Base-by-base conservation (phyloP, 1,140 invertebrate species). In the Pseudoatta argentina region DNA sequence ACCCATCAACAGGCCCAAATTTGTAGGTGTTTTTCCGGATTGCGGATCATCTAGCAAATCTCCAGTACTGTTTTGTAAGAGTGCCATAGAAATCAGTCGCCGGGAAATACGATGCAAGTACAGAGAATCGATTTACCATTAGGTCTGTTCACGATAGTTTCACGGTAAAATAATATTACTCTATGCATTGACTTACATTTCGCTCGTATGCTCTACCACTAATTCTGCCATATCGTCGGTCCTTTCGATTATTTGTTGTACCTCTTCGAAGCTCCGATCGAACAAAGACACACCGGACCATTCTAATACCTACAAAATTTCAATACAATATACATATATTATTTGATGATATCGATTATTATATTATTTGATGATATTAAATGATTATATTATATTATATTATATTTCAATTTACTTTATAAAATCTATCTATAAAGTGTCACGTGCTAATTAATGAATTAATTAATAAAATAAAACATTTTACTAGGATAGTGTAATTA, bases 211-310 rank as follows among this genome's bases (percentile, higher is more conserved):
- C 93, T 98, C 98, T 44, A 98, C 97, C 48, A 98, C 94, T 57
- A 99, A 94, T 93, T 98, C 98, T 1, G 98, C 98, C 73, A 97
- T 96, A 92, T 99, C 98, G 18, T 97, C 97, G 39, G 97, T 97
- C 67, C 96, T 96, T 91, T 98, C 98, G 96, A 99, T 97, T 89
- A 99, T 98, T 66, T 95, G 93, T 59, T 92, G 91, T 39, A 97
- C 97, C 94, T 99, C 98, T 93, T 99, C 98, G 93, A 98, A 99
- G 81, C 97, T 98, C 57, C 97, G 96, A 95, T 99, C 98, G 18
- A 97, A 97, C 57, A 99, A 95, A 0, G 97, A 97, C 64, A 98
- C 97, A 1, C 98, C 98, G 82, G 97, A 96, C 97, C 98, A 98
- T 92, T 98, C 97, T 8, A 98, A 94, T 85, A 98, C 96, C 96